Conservation (phyloP, 2,113 vertebrate species). For the Cyanocitta stelleri region DNA sequence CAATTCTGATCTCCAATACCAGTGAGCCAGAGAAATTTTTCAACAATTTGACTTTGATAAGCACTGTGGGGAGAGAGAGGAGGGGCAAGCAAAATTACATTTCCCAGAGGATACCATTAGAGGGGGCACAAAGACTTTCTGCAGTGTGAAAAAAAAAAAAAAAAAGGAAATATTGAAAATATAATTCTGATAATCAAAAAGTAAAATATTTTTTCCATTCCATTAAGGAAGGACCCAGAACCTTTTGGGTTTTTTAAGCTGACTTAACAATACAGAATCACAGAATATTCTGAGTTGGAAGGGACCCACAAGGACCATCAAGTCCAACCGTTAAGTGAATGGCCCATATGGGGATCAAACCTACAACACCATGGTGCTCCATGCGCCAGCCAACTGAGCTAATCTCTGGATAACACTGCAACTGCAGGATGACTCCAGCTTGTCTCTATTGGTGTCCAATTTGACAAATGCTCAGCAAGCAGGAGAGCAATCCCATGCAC, state of each 20-base stretch:
- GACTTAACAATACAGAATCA: background rate
- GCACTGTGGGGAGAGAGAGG: background rate
- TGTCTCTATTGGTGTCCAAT: background rate
- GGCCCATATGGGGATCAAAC: background rate
- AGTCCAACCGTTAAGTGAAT: background rate
- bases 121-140: constrained; percentile 46
- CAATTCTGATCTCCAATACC: background rate
- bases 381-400: background rate
- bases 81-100: constrained; percentile 22
- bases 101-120: constrained; percentile 53
- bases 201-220: background rate
- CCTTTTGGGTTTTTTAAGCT: background rate
- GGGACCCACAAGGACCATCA: background rate
- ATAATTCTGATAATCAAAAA: background rate
- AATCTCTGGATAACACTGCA: background rate
- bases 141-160: background rate
- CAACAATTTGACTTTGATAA: background rate
- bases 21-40: background rate
- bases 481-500: background rate
- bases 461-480: background rate
- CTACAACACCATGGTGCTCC: accelerated
- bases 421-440: background rate
- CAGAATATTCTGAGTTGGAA: background rate
- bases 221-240: background rate
- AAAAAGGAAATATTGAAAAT: background rate